Evolutionary conservation across 2,797 vertebrate genomes (phyloP).

Genomic region (Lophius americanus): DNA sequence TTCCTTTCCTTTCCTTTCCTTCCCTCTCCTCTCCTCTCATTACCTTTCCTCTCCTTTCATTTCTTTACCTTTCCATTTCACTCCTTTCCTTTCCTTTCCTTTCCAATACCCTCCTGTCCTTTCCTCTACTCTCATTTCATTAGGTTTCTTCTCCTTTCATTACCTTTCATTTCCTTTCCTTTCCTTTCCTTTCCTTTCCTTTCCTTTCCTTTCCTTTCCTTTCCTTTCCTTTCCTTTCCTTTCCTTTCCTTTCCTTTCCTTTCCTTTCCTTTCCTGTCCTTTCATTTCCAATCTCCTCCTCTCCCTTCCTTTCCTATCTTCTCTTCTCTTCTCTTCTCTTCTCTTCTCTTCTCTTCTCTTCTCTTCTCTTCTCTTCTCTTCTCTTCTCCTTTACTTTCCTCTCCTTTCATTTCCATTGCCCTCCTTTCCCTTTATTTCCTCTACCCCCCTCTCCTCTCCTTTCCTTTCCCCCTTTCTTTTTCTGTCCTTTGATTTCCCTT

Average conservation of each 20-base stretch:
- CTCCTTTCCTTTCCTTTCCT: not conserved
- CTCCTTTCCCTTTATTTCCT: slow-evolving; percentile 27
- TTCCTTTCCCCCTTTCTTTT: slow-evolving; percentile 2
- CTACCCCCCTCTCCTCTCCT: slow-evolving; percentile 35
- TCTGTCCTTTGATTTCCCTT: slow-evolving; percentile 2
- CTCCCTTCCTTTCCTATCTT: slow-evolving; percentile 28
- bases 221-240: slow-evolving; percentile 4
- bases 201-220: no score
- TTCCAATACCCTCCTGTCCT: slow-evolving; percentile 19
- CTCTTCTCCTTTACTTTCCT: no score
- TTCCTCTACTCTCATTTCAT: slow-evolving; percentile 50
- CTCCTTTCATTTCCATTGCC: slow-evolving; percentile 8
- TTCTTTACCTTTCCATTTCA: no score
- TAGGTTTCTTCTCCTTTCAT: not conserved
- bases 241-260: slow-evolving; percentile 19
- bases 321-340: no score
- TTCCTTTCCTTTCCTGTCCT: not conserved
- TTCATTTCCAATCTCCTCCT: slow-evolving; percentile 14
- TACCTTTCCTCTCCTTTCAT: no score
- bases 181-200: slow-evolving; percentile 19
- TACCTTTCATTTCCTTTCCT: slow-evolving; percentile 23
- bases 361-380: no score
- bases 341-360: no score
- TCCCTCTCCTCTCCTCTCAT: not conserved
- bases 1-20: slow-evolving; percentile 11